Base-by-base conservation (phyloP, 2,113 vertebrate species). In the Ameiurus melas region DNA sequence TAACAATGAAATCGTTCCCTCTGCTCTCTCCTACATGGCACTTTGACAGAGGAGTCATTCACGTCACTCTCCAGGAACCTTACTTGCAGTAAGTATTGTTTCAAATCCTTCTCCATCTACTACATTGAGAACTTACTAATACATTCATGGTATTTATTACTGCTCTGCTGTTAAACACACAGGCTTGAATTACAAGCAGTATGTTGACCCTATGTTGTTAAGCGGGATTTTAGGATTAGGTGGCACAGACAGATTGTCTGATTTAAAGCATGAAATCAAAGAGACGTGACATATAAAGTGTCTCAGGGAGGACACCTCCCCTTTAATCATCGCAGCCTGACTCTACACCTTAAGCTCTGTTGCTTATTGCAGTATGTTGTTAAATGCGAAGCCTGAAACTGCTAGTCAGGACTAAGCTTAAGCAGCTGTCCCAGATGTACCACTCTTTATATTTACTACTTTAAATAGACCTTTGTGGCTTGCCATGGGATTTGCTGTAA, bases 51-150 rank as follows among this genome's bases (percentile, higher is more conserved):
- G 95, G 94, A 97, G 94, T 94, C 95, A 94, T 89, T 95, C 95
- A 30, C 95, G 94, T 89, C 89, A 90, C 87, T 94, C 96, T 90
- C 95, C 96, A 90, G 95, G 96, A 93, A 96, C 93, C 91, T 95
- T 94, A 92, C 95, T 97, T 73, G 94, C 95, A 91, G 96, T 97
- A 97, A 92, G 96, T 97, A 43, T 79, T 13, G n/a, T 57, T 86
- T 88, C 51, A 36, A 47, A 55, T 80, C 22, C 75, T 80, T 10
- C 10, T 85, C 53, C 25, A 9, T n/a, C 47, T 60, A 12, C 6
- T 77, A 77, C 25, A 57, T 17, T 78, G n/a, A 33, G 20, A 55
- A n/a, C 16, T 43, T 12, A 30, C 7, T 43, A n/a, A 73, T n/a
- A 66, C 51, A 73, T 64, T 53, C n/a, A 78, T 80, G 16, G 27